A percentile compares a stretch with the other conserved stretches of the same genome.
Conservation (phyloP, 1,140 invertebrate genomes). For the Samia ricini region DNA sequence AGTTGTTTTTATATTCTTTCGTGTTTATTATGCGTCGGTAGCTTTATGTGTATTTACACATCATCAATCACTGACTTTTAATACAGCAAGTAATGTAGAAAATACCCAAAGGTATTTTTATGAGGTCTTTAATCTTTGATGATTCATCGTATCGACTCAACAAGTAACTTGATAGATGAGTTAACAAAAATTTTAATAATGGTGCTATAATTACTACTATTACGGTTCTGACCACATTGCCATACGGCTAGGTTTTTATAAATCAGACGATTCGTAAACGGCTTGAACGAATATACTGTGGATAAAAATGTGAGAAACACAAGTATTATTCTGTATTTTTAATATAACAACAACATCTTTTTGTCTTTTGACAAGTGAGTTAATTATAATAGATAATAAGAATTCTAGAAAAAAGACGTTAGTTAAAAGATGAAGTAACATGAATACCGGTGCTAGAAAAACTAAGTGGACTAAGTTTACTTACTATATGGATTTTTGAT, state of each 20-base stretch:
- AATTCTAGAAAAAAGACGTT: too few species aligned
- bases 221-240: slow-evolving; percentile 17
- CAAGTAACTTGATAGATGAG: slow-evolving; percentile 13
- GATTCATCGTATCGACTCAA: slow-evolving; percentile 3
- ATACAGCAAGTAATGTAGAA: slow-evolving; percentile 1
- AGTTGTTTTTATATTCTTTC: not conserved
- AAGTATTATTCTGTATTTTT: not conserved
- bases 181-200: slow-evolving; percentile 22
- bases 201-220: slow-evolving; percentile 20
- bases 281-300: slow-evolving; percentile 4
- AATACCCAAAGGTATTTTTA: slow-evolving; percentile 3
- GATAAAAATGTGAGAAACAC: not conserved
- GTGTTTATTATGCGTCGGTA: slow-evolving; percentile 6
- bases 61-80: not conserved
- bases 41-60: slow-evolving; percentile 10
- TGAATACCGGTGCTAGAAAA: too few species aligned
- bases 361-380: too few species aligned
- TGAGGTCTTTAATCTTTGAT: slow-evolving; percentile 3
- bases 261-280: slow-evolving; percentile 17
- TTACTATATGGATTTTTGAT: too few species aligned
- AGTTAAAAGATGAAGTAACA: too few species aligned
- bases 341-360: not conserved
- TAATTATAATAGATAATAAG: too few species aligned
- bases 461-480: too few species aligned
- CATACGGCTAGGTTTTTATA: slow-evolving; percentile 8